These are phyloP conservation scores for Gnatocerus cornutus DNA, from an alignment of 2,888 invertebrate genomes.

Conservation along the genomic window DNA sequence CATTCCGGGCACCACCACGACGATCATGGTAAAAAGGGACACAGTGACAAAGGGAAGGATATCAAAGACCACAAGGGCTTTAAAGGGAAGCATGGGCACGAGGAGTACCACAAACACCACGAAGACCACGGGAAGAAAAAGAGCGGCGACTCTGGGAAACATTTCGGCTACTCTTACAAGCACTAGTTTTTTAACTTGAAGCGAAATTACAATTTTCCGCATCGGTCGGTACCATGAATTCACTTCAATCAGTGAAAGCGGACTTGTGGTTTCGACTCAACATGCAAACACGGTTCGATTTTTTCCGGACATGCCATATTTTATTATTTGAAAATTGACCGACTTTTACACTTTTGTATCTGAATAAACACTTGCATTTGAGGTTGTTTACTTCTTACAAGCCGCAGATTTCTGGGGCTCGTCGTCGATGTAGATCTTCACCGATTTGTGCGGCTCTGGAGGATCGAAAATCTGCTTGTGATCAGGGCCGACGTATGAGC, in stretches of 20 bases:
- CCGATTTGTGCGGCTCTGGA: constrained; percentile 71
- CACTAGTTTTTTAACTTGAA: constrained; percentile 33
- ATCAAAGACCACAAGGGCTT: constrained; percentile 79
- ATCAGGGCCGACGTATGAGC: constrained; percentile 71
- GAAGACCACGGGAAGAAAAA: constrained; percentile 74
- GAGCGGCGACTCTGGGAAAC: constrained; percentile 71
- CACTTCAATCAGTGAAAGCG: constrained; percentile 42
- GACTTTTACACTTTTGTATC: constrained; percentile 17
- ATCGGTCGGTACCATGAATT: constrained; percentile 28
- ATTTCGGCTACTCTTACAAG: constrained; percentile 43
- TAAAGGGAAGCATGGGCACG: constrained; percentile 77
- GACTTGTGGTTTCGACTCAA: constrained; percentile 37
- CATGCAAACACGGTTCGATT: constrained; percentile 41
- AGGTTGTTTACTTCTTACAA: constrained; percentile 4
- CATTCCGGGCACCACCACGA: constrained; percentile 77
- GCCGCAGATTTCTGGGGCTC: constrained; percentile 33
- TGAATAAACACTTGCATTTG: constrained; percentile 27
- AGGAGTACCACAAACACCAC: constrained; percentile 77
- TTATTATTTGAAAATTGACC: constrained; percentile 35
- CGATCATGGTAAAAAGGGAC: constrained; percentile 78
- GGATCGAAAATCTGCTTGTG: constrained; percentile 73
- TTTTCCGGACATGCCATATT: constrained; percentile 47
- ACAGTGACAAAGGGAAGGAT: constrained; percentile 78
- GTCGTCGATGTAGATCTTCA: constrained; percentile 70
- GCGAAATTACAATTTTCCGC: constrained; percentile 36